A percentile compares a stretch with the other conserved stretches of the same genome.
Evolutionary conservation across 2,113 vertebrate species (phyloP).

Genomic region (Brachypteracias leptosomus): DNA sequence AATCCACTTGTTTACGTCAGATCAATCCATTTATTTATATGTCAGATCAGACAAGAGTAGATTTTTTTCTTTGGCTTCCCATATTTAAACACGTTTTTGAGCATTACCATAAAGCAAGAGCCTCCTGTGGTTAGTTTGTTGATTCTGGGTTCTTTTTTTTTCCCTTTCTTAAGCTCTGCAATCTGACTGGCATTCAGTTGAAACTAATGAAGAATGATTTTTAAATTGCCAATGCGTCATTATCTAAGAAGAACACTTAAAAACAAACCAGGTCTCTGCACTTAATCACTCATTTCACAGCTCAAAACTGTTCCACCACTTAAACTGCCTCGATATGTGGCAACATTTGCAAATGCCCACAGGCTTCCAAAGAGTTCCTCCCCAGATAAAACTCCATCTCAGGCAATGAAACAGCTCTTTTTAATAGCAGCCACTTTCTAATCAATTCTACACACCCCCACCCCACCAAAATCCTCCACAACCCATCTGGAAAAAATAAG

Average conservation of each 20-base stretch:
- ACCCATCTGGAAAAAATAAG: neutral
- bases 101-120: neutral
- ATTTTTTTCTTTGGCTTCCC: neutral
- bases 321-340: neutral
- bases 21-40: slow-evolving; percentile 38
- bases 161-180: neutral
- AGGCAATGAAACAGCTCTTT: slow-evolving; percentile 31
- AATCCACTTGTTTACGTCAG: slow-evolving; percentile 37
- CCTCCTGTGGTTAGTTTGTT: slow-evolving; percentile 8
- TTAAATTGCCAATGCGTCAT: neutral
- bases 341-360: slow-evolving; percentile 35
- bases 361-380: slow-evolving; percentile 8
- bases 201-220: slow-evolving; percentile 36
- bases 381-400: slow-evolving; percentile 10
- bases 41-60: neutral
- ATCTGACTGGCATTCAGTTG: neutral
- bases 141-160: neutral
- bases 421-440: slow-evolving; percentile 29
- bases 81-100: slow-evolving; percentile 28
- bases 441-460: neutral
- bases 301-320: neutral
- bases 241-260: neutral
- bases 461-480: neutral
- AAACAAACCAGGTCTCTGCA: slow-evolving; percentile 28
- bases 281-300: slow-evolving; percentile 40